Conservation (phyloP, 2,113 vertebrate species). For the Lutjanus erythropterus region DNA sequence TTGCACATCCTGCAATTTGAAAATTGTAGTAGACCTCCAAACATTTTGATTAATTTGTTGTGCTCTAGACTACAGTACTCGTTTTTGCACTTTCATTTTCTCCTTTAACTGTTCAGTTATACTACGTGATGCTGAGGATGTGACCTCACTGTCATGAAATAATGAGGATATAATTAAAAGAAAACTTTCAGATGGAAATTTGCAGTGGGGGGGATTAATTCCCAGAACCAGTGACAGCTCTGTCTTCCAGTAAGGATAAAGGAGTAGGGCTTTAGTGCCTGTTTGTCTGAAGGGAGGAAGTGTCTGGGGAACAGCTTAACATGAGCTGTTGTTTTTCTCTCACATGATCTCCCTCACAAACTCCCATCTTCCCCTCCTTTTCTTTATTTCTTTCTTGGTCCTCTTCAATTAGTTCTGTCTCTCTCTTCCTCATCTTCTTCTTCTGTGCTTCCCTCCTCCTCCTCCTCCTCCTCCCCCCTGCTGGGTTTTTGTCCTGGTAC, state of each 20-base stretch:
- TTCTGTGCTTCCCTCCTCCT: too few relatives aligned
- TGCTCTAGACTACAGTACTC: too few relatives aligned
- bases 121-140: neutral
- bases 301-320: neutral
- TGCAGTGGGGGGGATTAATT: neutral
- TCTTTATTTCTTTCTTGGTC: neutral
- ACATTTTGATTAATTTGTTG: too few relatives aligned
- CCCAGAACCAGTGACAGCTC: neutral
- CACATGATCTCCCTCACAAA: neutral
- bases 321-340: neutral
- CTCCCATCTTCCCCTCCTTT: neutral
- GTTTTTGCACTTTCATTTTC: neutral
- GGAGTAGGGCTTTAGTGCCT: neutral
- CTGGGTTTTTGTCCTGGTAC: conserved; percentile 34
- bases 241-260: neutral
- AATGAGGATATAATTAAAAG: neutral
- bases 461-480: neutral
- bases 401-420: neutral
- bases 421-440: neutral
- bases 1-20: too few relatives aligned
- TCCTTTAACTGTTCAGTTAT: neutral
- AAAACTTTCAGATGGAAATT: neutral
- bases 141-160: neutral
- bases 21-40: too few relatives aligned
- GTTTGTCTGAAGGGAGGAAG: neutral